These are phyloP conservation scores for Anseranas semipalmata DNA, from an alignment of 2,113 vertebrate genomes.

Conservation along the genomic window DNA sequence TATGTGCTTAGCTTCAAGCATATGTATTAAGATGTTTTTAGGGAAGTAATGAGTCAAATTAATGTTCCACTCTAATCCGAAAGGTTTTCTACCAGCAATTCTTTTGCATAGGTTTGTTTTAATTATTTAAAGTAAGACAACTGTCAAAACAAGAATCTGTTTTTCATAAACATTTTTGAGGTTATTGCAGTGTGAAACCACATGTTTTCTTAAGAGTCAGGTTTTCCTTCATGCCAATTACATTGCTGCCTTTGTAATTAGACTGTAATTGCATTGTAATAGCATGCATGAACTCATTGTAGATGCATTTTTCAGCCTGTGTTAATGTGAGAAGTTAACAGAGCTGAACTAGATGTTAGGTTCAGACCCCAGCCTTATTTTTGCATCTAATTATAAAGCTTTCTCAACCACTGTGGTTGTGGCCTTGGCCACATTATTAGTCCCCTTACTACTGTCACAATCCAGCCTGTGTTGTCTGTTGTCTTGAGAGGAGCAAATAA, in stretches of 20 bases:
- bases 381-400: background rate
- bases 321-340: background rate
- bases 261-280: background rate
- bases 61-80: background rate
- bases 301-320: background rate
- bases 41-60: background rate
- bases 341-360: background rate
- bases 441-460: background rate
- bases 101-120: background rate
- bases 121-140: background rate
- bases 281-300: background rate
- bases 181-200: background rate
- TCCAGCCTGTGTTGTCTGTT: background rate
- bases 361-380: background rate
- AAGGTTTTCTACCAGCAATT: background rate
- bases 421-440: fast-evolving
- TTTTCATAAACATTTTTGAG: background rate
- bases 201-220: slow-evolving; percentile 1
- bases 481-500: background rate
- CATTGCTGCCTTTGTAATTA: background rate
- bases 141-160: background rate
- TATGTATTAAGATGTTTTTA: background rate
- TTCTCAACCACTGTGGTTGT: background rate
- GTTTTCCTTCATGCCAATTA: background rate
- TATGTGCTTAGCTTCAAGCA: background rate